phyloP scores from a whole-genome alignment of 2,797 vertebrate species.

The Philypnodon macrostomus region DNA sequence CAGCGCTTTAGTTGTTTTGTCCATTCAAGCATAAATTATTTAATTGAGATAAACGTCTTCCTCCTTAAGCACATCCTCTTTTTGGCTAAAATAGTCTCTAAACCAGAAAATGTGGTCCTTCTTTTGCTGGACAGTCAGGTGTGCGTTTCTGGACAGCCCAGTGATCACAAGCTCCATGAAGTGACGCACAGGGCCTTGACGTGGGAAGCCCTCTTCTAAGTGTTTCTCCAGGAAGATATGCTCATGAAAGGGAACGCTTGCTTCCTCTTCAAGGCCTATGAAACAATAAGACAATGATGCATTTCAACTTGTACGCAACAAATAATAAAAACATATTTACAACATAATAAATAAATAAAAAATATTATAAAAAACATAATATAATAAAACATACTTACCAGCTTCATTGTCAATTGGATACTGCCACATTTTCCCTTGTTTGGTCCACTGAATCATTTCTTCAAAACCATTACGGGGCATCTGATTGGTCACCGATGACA shows the following conservation, averaged over 20 bases:
- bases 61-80: constrained; percentile 83
- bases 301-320: too few species aligned
- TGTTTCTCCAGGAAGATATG: constrained; percentile 92
- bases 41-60: constrained; percentile 70
- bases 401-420: constrained; percentile 92
- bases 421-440: constrained; percentile 89
- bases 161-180: constrained; percentile 94
- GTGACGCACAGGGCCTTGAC: constrained; percentile 87
- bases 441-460: constrained; percentile 95
- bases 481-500: constrained; percentile 70
- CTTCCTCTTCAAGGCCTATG: constrained; percentile 87
- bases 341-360: too few species aligned
- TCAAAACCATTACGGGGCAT: constrained; percentile 85
- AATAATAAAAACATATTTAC: too few species aligned
- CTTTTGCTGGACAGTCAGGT: constrained; percentile 87
- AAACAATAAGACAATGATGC: neutral
- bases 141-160: constrained; percentile 88
- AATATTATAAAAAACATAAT: too few species aligned
- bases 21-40: constrained; percentile 32
- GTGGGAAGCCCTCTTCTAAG: constrained; percentile 84
- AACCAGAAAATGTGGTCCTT: constrained; percentile 93
- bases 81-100: constrained; percentile 89
- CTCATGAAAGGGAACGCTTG: constrained; percentile 86
- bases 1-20: neutral
- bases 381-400: too few species aligned